A percentile compares a stretch with the other conserved stretches of the same genome.
phyloP scores from a whole-genome alignment of 2,888 invertebrate genomes.

The Craniophora ligustri region DNA sequence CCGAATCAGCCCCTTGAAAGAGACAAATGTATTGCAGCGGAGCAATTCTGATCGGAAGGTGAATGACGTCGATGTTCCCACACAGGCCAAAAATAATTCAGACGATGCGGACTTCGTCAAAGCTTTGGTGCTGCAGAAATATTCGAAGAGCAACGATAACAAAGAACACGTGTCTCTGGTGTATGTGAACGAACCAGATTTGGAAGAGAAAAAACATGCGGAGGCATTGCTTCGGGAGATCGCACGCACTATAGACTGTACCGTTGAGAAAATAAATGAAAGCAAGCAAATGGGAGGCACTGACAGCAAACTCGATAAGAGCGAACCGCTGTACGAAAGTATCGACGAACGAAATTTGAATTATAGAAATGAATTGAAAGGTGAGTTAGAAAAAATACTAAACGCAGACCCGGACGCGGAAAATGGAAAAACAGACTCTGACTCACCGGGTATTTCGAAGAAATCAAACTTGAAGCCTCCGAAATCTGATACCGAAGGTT shows the following conservation, averaged over 20 bases:
- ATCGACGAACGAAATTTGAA: slow-evolving; percentile 64
- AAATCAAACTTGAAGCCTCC: slow-evolving; percentile 83
- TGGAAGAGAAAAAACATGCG: slow-evolving; percentile 80
- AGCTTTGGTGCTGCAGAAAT: slow-evolving; percentile 83
- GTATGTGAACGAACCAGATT: slow-evolving; percentile 77
- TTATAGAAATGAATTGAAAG: slow-evolving; percentile 76
- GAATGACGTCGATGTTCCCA: slow-evolving; percentile 60
- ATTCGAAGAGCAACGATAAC: slow-evolving; percentile 74
- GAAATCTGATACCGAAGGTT: slow-evolving; percentile 78
- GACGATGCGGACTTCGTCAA: slow-evolving; percentile 79
- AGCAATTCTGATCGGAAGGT: slow-evolving; percentile 68
- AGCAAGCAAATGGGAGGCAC: slow-evolving; percentile 74
- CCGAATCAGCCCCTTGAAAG: slow-evolving; percentile 71
- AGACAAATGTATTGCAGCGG: slow-evolving; percentile 67
- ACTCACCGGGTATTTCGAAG: slow-evolving; percentile 70
- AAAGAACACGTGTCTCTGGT: slow-evolving; percentile 82
- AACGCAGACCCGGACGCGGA: slow-evolving; percentile 53
- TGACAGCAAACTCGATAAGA: slow-evolving; percentile 67
- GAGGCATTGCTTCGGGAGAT: slow-evolving; percentile 83
- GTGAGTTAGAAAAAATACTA: slow-evolving; percentile 74
- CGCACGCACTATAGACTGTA: slow-evolving; percentile 81
- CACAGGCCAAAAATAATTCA: slow-evolving; percentile 76
- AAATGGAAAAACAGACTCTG: slow-evolving; percentile 58
- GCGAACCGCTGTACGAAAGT: slow-evolving; percentile 71
- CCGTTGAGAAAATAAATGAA: slow-evolving; percentile 77